Conservation (phyloP, 2,888 invertebrate genomes). For the Drosophila basisetae region DNA sequence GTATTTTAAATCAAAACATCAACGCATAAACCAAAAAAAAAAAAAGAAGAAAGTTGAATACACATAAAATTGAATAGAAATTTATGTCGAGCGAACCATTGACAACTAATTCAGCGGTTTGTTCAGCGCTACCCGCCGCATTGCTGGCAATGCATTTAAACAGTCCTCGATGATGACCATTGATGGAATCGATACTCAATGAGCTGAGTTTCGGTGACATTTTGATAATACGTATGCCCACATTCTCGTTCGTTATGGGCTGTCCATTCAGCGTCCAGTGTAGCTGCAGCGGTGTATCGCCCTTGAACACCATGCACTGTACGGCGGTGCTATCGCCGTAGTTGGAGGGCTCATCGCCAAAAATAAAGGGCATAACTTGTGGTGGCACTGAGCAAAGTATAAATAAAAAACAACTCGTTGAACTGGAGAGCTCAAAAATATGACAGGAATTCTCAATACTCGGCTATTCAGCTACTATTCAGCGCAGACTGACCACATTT, state of each 20-base stretch:
- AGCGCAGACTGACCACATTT: constrained; percentile 2
- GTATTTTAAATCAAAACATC: constrained; percentile 26
- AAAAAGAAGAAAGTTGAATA: constrained; percentile 1
- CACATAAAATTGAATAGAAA: constrained; percentile 9
- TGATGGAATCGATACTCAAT: constrained; percentile 90
- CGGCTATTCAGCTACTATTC: constrained; percentile 4
- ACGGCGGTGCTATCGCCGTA: constrained; percentile 91
- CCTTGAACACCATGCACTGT: constrained; percentile 91
- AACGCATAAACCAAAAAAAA: constrained; percentile 27
- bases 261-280: constrained; percentile 91
- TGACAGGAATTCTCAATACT: not conserved
- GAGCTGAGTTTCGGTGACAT: constrained; percentile 89
- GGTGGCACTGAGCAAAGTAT: constrained; percentile 87
- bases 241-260: constrained; percentile 86
- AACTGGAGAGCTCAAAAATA: not conserved
- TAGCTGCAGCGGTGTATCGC: constrained; percentile 92
- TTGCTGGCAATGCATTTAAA: constrained; percentile 92
- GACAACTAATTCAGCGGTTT: constrained; percentile 90
- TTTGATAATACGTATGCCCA: constrained; percentile 87
- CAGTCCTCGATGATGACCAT: constrained; percentile 90
- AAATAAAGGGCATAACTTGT: constrained; percentile 91
- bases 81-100: constrained; percentile 87
- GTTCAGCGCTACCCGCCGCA: constrained; percentile 89
- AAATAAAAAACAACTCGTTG: not conserved
- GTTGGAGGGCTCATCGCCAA: constrained; percentile 91